phyloP scores from a whole-genome alignment of 2,113 vertebrate genomes.

The Mustela lutreola region DNA sequence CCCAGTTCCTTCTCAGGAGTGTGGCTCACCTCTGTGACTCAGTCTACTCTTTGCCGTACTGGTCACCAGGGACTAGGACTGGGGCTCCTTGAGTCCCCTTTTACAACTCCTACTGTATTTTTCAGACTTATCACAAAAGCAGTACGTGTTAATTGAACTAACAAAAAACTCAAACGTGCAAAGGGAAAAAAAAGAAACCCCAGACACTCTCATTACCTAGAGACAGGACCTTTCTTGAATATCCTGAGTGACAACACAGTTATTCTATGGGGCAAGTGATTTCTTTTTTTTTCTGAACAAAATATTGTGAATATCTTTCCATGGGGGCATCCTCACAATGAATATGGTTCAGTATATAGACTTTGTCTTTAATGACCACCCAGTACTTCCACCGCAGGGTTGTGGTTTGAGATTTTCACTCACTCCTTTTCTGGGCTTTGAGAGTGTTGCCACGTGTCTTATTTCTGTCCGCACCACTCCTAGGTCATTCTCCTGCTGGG shows the following conservation, averaged over 20 bases:
- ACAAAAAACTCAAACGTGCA: not conserved
- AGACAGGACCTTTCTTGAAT: conserved; percentile 33
- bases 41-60: accelerated
- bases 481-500: conserved; percentile 62
- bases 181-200: not conserved
- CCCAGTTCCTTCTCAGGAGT: not conserved
- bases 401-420: not conserved
- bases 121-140: conserved; percentile 29
- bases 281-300: conserved; percentile 49
- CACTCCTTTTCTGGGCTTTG: not conserved
- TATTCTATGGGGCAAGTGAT: conserved; percentile 20
- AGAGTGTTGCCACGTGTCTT: conserved; percentile 1
- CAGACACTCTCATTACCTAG: not conserved
- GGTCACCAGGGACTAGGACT: not conserved
- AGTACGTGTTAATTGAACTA: not conserved
- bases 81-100: not conserved
- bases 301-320: not conserved
- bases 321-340: not conserved
- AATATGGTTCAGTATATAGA: not conserved
- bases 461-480: not conserved
- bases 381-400: not conserved
- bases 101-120: not conserved
- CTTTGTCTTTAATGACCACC: not conserved
- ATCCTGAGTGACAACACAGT: not conserved
- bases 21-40: not conserved